phyloP scores from a whole-genome alignment of 2,888 invertebrate species.

The Agonopterix alstromeriana region DNA sequence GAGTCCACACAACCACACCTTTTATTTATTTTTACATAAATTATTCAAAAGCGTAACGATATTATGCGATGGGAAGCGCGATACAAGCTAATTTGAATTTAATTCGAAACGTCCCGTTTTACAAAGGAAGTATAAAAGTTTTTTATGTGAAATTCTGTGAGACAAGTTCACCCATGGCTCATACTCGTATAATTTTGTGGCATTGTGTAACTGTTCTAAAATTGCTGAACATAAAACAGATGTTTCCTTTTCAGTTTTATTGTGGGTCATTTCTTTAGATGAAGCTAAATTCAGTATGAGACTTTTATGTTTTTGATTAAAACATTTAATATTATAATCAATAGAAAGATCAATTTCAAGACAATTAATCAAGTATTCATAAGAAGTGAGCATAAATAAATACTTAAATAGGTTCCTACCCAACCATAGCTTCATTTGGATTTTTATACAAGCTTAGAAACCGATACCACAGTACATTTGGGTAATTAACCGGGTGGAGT shows the following conservation, averaged over 20 bases:
- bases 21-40: slow-evolving; percentile 56
- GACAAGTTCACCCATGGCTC: slow-evolving; percentile 25
- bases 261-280: neutral
- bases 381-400: too few species aligned
- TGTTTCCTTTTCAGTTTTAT: slow-evolving; percentile 30
- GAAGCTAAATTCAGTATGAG: too few species aligned
- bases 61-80: slow-evolving; percentile 49
- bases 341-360: too few species aligned
- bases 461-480: too few species aligned
- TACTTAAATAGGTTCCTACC: too few species aligned
- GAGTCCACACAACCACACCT: slow-evolving; percentile 59
- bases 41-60: slow-evolving; percentile 61
- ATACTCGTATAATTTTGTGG: slow-evolving; percentile 26
- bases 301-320: too few species aligned
- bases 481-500: too few species aligned
- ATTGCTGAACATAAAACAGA: slow-evolving; percentile 39
- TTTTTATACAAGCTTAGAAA: too few species aligned
- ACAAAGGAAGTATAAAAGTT: slow-evolving; percentile 46
- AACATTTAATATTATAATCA: too few species aligned
- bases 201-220: slow-evolving; percentile 36
- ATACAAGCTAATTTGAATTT: slow-evolving; percentile 61
- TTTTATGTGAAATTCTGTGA: slow-evolving; percentile 32
- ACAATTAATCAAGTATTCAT: too few species aligned
- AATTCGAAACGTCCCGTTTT: slow-evolving; percentile 49
- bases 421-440: too few species aligned